Evolutionary conservation across 1,140 invertebrate genomes (phyloP), one percentile per base, ranked within the genome.

Genomic region (Nebria ingens): DNA sequence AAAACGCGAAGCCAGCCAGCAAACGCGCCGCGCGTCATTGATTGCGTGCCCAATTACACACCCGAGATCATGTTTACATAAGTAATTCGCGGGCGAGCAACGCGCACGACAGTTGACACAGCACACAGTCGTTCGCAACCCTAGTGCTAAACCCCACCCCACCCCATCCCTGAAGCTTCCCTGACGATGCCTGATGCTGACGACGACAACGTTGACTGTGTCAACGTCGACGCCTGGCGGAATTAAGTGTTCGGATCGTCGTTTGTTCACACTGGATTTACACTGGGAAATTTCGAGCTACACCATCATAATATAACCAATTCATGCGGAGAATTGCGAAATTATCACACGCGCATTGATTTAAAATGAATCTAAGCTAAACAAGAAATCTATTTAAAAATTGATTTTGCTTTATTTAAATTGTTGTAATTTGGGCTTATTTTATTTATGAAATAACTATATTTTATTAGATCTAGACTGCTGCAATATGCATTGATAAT

Each of bases 21-120:
- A 64, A 64, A 64, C 63, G 63, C 64, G 25, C 40, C 63, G 63
- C 64, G 25, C 40, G 40, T 45, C 67, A 67, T 65, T 68, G 67
- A 68, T 68, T 68, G 67, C 63, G 66, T 61, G 67, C 62, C 65
- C 67, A 68, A 68, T 68, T 68, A 68, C 67, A 67, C 67, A 64
- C 65, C 63, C 64, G 64, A 65, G 65, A 68, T 68, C 67, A 67
- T 68, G 67, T 68, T 68, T 68, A 66, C 67, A 67, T 67, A 68
- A 68, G 67, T 67, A 67, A 68, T 68, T 65, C 65, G 60, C 59
- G 62, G 58, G 65, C 57, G 58, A n/a, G n/a, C 61, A 56, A 15
- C 55, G 29, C 50, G 58, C 64, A 64, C 65, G 67, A 64, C 67
- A 60, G 65, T 67, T 66, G 67, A 65, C 67, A 63, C 61, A 63